These are phyloP conservation scores for Caenorhabditis angaria DNA, from an alignment of 2,888 invertebrate genomes.

Conservation along the genomic window DNA sequence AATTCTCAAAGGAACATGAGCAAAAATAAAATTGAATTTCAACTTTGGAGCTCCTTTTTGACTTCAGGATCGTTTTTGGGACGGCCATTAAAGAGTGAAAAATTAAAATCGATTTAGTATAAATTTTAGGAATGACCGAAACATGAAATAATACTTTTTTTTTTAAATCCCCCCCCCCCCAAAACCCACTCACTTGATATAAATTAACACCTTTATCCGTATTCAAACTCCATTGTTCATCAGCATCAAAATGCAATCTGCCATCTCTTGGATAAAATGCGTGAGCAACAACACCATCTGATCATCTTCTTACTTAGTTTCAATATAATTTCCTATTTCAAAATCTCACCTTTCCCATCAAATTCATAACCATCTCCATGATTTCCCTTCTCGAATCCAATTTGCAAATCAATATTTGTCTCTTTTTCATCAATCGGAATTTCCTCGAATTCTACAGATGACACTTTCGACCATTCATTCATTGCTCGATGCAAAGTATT, in stretches of 20 bases:
- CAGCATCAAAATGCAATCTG: conserved; percentile 70
- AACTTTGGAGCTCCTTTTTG: too few species aligned
- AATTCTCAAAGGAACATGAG: too few species aligned
- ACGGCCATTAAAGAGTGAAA: too few species aligned
- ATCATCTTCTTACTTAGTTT: not conserved
- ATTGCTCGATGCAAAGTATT: conserved; percentile 69
- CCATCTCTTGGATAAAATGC: conserved; percentile 71
- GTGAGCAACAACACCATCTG: conserved; percentile 69
- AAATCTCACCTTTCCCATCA: conserved; percentile 61
- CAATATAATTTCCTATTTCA: not conserved
- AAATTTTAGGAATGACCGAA: too few species aligned
- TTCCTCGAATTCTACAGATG: conserved; percentile 57
- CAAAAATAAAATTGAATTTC: too few species aligned
- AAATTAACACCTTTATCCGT: conserved; percentile 65
- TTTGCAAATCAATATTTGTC: conserved; percentile 47
- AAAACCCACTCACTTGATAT: conserved; percentile 51
- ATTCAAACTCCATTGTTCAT: conserved; percentile 70
- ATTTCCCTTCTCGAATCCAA: conserved; percentile 63
- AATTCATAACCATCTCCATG: conserved; percentile 68
- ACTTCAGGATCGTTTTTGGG: too few species aligned
- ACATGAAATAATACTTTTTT: too few species aligned
- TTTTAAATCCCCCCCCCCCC: not conserved
- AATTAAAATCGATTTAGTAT: too few species aligned
- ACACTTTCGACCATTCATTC: conserved; percentile 63
- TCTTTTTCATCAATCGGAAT: conserved; percentile 9